phyloP scores from a whole-genome alignment of 2,888 invertebrate species.

The Drosophila kambysellisi region DNA sequence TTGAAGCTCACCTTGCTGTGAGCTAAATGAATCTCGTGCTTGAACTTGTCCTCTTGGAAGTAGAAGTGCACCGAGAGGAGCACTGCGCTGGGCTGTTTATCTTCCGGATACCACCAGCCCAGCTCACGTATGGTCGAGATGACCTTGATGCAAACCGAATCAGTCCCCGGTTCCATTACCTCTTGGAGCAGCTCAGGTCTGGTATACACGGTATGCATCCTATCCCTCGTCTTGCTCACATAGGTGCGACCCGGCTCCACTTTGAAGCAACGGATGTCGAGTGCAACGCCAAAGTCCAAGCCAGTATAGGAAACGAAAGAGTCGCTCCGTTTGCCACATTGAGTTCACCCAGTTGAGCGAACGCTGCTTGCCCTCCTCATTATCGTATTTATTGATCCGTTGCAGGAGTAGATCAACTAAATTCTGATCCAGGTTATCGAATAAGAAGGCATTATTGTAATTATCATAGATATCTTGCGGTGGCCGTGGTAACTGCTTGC shows the following conservation, averaged over 20 bases:
- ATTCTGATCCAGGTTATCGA: not conserved
- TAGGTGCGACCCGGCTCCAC: not conserved
- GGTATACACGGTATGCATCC: slow-evolving; percentile 46
- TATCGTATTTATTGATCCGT: not conserved
- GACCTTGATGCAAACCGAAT: slow-evolving; percentile 43
- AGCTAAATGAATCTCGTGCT: not conserved
- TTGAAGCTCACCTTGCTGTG: slow-evolving; percentile 5
- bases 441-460: not conserved
- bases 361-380: not conserved
- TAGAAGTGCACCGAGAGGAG: slow-evolving; percentile 51
- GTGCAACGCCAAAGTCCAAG: not conserved
- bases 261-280: slow-evolving; percentile 29
- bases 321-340: slow-evolving; percentile 50
- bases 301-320: slow-evolving; percentile 18
- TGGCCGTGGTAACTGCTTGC: slow-evolving; percentile 21
- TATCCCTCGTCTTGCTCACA: slow-evolving; percentile 36
- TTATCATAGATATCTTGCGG: slow-evolving; percentile 33
- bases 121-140: slow-evolving; percentile 46
- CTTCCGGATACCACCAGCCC: slow-evolving; percentile 68
- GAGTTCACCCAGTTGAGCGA: slow-evolving; percentile 44
- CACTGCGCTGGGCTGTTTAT: slow-evolving; percentile 47
- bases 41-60: not conserved
- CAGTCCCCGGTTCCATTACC: not conserved
- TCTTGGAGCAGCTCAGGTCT: slow-evolving; percentile 33
- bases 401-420: slow-evolving; percentile 12